Evolutionary conservation across 2,888 invertebrate genomes (phyloP), one percentile per base, ranked within the genome.

Genomic region (Tubiluchus corallicola): DNA sequence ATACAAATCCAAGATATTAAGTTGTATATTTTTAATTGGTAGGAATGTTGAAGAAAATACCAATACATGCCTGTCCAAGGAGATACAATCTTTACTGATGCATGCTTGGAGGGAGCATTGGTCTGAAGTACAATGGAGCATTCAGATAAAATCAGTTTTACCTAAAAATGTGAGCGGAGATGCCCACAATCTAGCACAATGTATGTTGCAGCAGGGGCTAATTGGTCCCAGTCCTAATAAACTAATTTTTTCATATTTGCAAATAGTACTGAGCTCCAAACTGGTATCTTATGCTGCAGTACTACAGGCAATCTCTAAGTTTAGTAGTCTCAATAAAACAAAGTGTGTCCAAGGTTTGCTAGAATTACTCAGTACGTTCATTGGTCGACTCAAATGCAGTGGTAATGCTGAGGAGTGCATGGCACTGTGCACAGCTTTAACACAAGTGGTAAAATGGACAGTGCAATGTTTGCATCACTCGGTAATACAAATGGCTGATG

Each of bases 71-170:
- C 55, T 53, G 45, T 54, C 56, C 9, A 52, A 51, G 19, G 51
- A 47, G 38, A 62, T 64, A 21, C 62, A 63, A 51, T 58, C 81
- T 47, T 68, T 83, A 19, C 69, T 85, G 52, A 67, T 85, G 46
- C 73, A 77, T 61, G 92, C 90, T 41, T 94, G 92, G 92, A 73
- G 87, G 54, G 90, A 92, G 67, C 71, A 92, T 48, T 92, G 92
- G 92, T 79, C 81, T 1, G 90, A 90, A 63, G 74, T 88, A 39
- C 84, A 87, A 65, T 92, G 90, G 90, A 88, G 88, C 37, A 87
- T 88, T 52, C 83, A 88, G 58, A 83, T 92, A 45, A 90, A 90
- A 71, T 82, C 82, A n/a, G 82, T 77, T 57, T 39, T 37, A 37
- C 5, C 42, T 1, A 69, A 83, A 60, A 83, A 84, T n/a, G 83